Evolutionary conservation across 1,140 invertebrate genomes (phyloP).

Genomic region (Caenorhabditis tropicalis): DNA sequence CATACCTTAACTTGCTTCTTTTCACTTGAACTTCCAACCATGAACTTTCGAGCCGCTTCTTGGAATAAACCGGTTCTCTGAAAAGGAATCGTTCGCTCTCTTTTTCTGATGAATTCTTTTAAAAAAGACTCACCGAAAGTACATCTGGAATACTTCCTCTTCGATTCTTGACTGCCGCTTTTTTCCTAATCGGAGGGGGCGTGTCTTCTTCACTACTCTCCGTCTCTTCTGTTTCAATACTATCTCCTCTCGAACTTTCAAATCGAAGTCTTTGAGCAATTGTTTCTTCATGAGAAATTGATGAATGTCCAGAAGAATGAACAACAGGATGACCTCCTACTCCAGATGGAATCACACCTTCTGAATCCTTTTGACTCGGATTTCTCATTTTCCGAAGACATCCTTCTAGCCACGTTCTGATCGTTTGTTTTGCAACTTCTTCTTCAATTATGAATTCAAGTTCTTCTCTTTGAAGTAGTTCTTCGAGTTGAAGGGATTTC

Average conservation of each 20-base stretch:
- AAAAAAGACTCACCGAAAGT: constrained; percentile 50
- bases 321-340: constrained; percentile 16
- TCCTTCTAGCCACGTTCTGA: constrained; percentile 77
- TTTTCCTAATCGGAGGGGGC: constrained; percentile 39
- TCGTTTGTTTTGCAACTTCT: constrained; percentile 99
- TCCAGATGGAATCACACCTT: constrained; percentile 43
- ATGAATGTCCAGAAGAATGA: background rate
- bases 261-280: constrained; percentile 52
- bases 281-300: constrained; percentile 26
- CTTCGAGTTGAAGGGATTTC: constrained; percentile 96
- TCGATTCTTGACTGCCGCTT: constrained; percentile 50
- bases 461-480: constrained; percentile 93
- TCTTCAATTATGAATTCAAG: constrained; percentile 99
- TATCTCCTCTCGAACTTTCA: constrained; percentile 4
- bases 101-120: background rate
- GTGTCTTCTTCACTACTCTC: constrained; percentile 52
- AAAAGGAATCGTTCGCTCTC: too few species aligned
- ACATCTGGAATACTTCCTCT: constrained; percentile 66
- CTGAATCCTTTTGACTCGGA: constrained; percentile 50
- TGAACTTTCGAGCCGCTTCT: constrained; percentile 65
- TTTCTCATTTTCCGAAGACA: constrained; percentile 73
- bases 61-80: constrained; percentile 52
- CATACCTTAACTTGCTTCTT: constrained; percentile 31
- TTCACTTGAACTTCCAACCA: constrained; percentile 30
- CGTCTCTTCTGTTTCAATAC: constrained; percentile 16